A percentile compares a stretch with the other conserved stretches of the same genome.
phyloP scores from a whole-genome alignment of 2,113 vertebrate genomes.

The Mustela lutreola region DNA sequence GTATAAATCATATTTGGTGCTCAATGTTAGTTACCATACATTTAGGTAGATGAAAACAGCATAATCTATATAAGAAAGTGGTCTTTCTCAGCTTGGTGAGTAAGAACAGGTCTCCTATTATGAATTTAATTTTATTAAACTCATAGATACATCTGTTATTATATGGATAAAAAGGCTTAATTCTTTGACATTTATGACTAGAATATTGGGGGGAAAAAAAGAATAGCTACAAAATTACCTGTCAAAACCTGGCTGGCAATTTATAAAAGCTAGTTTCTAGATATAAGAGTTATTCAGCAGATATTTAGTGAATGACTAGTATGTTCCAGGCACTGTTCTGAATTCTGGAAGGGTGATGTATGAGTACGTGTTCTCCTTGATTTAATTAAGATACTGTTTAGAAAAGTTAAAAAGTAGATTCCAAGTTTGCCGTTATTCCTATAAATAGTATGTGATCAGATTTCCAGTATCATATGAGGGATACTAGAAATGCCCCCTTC shows the following conservation, averaged over 20 bases:
- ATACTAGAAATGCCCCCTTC: not conserved
- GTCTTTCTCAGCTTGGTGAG: not conserved
- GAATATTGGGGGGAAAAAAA: not conserved
- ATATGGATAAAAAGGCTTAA: not conserved
- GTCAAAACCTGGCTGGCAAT: not conserved
- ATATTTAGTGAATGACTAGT: not conserved
- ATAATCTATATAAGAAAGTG: not conserved
- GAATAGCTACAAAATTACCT: not conserved
- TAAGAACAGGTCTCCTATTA: not conserved
- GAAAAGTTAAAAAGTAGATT: not conserved
- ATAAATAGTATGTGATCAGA: not conserved
- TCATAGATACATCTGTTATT: conserved; percentile 7
- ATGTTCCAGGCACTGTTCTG: not conserved
- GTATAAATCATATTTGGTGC: not conserved
- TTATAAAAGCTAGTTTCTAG: not conserved
- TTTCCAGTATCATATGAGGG: not conserved
- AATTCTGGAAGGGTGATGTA: not conserved
- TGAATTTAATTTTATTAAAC: not conserved
- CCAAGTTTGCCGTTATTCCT: not conserved
- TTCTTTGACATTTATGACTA: not conserved
- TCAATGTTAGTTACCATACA: not conserved
- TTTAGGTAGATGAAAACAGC: not conserved
- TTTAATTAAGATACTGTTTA: not conserved
- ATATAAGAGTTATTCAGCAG: not conserved
- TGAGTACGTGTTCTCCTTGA: not conserved